Base-by-base conservation (phyloP, 2,113 vertebrate species). In the Centrocercus urophasianus region DNA sequence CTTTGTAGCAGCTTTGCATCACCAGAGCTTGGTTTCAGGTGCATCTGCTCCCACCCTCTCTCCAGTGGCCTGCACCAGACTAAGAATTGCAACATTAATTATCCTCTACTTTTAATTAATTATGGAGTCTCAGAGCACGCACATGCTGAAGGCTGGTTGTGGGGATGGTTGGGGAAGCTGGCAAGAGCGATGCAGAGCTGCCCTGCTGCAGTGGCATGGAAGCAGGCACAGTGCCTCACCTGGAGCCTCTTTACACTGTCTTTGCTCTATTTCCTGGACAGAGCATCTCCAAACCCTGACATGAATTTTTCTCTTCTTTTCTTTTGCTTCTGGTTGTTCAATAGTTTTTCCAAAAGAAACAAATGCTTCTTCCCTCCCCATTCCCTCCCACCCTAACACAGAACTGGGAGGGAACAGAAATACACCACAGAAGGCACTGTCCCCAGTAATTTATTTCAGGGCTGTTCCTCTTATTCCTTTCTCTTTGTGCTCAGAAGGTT, bases 41-140 rank as follows among this genome's bases (percentile, higher is more conserved):
- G 57, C 27, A 16, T 56, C 48, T 76, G 15, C 36, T 78, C 40
- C 67, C 52, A 74, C 50, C 34, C 12, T 38, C 70, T 8, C 69
- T 90, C 83, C 30, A 32, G 64, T 10, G 42, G 60, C 56, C 69
- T 85, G 69, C 88, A 74, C 25, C 43, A 74, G 82, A 71, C 18
- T 69, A 66, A 72, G 65, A 90, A 76, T 63, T 57, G 85, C 57
- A 78, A 47, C 3, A 4, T 83, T 95, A 95, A 96, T 96, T 95
- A 95, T 95, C 87, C 19, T 64, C 57, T 75, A 52, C 22, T 88
- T 69, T 88, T 64, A 83, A 93, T 96, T 95, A 95, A 95, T 94
- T 83, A 77, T 70, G 77, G 85, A 75, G 61, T 12, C 43, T 86
- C 43, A 61, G 82, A 57, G 74, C 1, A 2, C 15, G 36, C 47